Conservation (phyloP, 2,113 vertebrate species). For the Damaliscus lunatus region DNA sequence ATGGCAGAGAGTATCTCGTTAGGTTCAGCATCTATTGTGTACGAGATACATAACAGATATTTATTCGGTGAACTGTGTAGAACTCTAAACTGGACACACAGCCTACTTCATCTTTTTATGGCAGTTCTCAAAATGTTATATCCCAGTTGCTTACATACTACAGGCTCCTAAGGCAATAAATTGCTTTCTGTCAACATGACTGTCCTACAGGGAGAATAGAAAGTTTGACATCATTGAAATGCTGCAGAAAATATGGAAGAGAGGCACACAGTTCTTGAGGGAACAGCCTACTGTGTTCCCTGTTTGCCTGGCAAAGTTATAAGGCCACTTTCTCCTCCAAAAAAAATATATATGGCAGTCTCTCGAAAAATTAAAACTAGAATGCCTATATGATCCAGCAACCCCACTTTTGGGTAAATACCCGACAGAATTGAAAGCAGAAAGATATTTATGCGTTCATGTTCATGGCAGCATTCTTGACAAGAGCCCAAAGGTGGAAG, state of each 20-base stretch:
- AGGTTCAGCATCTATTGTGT: neutral
- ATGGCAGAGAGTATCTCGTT: neutral
- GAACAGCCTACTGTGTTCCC: neutral
- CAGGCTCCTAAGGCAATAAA: neutral
- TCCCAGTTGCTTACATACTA: neutral
- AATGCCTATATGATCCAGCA: neutral
- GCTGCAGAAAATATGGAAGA: neutral
- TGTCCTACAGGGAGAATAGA: neutral
- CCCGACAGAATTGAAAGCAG: neutral
- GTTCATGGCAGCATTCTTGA: neutral
- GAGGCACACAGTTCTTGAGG: neutral
- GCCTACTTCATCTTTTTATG: neutral
- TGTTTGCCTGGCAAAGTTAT: neutral
- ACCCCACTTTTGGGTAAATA: neutral
- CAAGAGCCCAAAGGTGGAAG: neutral
- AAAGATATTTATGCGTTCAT: neutral
- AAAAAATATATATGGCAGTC: neutral
- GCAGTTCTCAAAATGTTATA: neutral
- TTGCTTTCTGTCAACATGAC: neutral
- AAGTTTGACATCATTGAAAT: neutral
- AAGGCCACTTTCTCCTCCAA: neutral
- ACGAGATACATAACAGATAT: neutral
- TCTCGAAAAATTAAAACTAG: neutral
- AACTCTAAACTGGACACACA: neutral
- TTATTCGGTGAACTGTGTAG: neutral